Conservation (phyloP, 2,797 vertebrate species). For the Silurus lanzhouensis region DNA sequence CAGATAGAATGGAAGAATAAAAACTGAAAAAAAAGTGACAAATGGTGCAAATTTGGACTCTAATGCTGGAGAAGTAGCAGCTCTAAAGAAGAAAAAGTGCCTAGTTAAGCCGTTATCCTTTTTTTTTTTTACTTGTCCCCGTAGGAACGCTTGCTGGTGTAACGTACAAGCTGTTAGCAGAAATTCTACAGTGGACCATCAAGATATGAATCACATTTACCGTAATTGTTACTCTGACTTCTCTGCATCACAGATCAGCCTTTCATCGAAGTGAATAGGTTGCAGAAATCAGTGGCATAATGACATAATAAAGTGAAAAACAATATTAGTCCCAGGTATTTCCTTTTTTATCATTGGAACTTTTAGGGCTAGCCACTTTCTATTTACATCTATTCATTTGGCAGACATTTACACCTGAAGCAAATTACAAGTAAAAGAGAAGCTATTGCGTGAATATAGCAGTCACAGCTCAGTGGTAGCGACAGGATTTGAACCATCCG, state of each 20-base stretch:
- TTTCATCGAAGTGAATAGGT: background rate
- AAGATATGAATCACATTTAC: background rate
- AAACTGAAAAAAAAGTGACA: constrained; percentile 40
- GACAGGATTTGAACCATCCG: background rate
- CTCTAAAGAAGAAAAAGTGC: background rate
- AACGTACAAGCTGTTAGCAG: background rate
- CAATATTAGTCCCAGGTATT: background rate
- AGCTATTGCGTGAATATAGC: background rate
- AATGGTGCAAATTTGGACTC: constrained; percentile 18
- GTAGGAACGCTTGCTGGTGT: background rate
- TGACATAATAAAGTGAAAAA: background rate
- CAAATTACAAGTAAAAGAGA: background rate
- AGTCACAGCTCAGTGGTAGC: background rate
- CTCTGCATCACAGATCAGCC: background rate
- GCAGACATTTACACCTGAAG: background rate
- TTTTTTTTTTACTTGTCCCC: background rate
- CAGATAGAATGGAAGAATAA: constrained; percentile 22
- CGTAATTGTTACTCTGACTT: background rate
- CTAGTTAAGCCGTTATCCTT: background rate
- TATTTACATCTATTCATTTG: background rate
- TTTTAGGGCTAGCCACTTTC: background rate
- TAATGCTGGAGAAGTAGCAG: background rate
- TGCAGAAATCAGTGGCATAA: background rate
- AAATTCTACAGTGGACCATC: background rate
- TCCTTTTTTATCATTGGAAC: background rate